Conservation (phyloP, 2,888 invertebrate species). For the Synanthedon vespiformis region DNA sequence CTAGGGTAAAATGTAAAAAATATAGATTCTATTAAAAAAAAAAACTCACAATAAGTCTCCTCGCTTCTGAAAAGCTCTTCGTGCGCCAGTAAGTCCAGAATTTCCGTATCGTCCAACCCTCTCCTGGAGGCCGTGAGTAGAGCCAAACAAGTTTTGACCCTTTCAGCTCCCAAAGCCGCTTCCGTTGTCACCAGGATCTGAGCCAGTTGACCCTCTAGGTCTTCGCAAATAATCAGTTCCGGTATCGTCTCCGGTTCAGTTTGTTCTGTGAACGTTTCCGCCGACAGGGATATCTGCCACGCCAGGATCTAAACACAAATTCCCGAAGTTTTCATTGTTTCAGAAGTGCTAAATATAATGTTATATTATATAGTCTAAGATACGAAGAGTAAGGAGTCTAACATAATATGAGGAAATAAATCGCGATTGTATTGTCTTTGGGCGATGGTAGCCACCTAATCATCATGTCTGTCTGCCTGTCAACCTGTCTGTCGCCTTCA, state of each 20-base stretch:
- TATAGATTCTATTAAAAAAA: not conserved
- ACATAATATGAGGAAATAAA: too few relatives aligned
- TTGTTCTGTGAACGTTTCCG: conserved; percentile 56
- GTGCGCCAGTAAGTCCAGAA: conserved; percentile 76
- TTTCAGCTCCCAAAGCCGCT: conserved; percentile 74
- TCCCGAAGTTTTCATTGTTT: not conserved
- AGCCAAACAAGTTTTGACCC: conserved; percentile 76
- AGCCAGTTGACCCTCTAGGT: conserved; percentile 71
- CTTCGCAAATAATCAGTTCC: conserved; percentile 52
- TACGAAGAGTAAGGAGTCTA: too few relatives aligned
- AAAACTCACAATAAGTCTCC: conserved; percentile 72
- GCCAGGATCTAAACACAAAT: conserved; percentile 45
- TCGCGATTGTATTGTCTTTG: too few relatives aligned
- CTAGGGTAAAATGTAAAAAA: not conserved
- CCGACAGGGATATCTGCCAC: conserved; percentile 64
- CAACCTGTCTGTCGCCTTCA: too few relatives aligned
- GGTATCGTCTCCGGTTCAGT: conserved; percentile 46
- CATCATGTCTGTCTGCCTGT: too few relatives aligned
- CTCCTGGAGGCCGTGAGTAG: conserved; percentile 80
- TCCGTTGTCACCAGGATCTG: conserved; percentile 78
- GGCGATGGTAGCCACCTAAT: too few relatives aligned
- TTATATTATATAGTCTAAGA: too few relatives aligned
- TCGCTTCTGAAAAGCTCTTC: conserved; percentile 74
- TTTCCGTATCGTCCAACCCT: conserved; percentile 85
- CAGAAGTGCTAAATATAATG: too few relatives aligned